These are phyloP conservation scores for Lutraria rhynchaena DNA, from an alignment of 1,140 invertebrate genomes.

Conservation along the genomic window DNA sequence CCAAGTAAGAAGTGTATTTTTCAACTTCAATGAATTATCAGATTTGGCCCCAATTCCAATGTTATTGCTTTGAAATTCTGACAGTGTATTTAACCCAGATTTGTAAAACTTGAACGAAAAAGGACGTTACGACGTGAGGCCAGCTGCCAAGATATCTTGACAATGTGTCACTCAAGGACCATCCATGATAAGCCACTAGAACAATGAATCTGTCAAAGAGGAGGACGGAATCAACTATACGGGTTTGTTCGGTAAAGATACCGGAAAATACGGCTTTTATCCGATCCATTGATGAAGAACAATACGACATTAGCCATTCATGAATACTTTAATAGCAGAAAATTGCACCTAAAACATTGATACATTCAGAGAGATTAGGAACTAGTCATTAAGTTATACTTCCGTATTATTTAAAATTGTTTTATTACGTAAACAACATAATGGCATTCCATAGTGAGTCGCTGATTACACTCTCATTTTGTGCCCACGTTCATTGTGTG, in stretches of 20 bases:
- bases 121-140: slow-evolving; percentile 1
- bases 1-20: slow-evolving; percentile 36
- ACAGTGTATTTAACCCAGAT: slow-evolving; percentile 22
- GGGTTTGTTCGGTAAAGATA: not conserved
- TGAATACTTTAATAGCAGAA: too few species aligned
- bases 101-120: not conserved
- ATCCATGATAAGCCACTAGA: slow-evolving; percentile 15
- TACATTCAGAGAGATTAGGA: too few species aligned
- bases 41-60: slow-evolving; percentile 27
- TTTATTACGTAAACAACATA: too few species aligned
- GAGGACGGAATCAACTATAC: not conserved
- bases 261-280: too few species aligned
- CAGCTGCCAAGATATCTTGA: slow-evolving; percentile 45
- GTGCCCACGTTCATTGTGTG: too few species aligned
- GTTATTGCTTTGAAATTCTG: slow-evolving; percentile 34
- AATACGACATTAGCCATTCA: too few species aligned
- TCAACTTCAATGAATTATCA: slow-evolving; percentile 46
- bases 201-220: slow-evolving; percentile 37
- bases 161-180: slow-evolving; percentile 27
- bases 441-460: too few species aligned
- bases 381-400: too few species aligned
- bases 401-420: too few species aligned
- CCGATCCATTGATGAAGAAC: too few species aligned
- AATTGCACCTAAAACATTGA: too few species aligned
- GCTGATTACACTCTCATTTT: too few species aligned